These are phyloP conservation scores for Neodiprion lecontei DNA, from an alignment of 1,140 invertebrate genomes.

Conservation along the genomic window DNA sequence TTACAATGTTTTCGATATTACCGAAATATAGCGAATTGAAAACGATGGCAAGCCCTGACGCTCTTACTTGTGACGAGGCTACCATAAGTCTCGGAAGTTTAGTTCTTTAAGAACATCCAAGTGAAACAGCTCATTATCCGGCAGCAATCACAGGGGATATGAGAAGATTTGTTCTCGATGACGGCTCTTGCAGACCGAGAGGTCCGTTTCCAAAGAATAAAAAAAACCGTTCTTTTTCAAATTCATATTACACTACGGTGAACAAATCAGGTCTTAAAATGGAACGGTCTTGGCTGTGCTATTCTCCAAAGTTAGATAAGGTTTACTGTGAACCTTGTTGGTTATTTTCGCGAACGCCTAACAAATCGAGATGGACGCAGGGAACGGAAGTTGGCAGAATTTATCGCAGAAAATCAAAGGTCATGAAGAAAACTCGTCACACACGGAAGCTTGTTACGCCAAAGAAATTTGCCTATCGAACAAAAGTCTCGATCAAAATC, in stretches of 20 bases:
- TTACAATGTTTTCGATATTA: slow-evolving; percentile 21
- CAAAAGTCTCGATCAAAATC: slow-evolving; percentile 19
- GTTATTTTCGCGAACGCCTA: slow-evolving; percentile 25
- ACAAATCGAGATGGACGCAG: slow-evolving; percentile 17
- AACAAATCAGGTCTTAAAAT: slow-evolving; percentile 23
- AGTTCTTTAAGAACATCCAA: slow-evolving; percentile 21
- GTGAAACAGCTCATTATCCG: slow-evolving; percentile 23
- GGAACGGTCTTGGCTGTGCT: slow-evolving; percentile 26
- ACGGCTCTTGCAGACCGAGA: slow-evolving; percentile 22
- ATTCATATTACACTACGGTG: slow-evolving; percentile 23
- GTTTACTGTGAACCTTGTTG: slow-evolving; percentile 28
- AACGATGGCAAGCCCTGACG: slow-evolving; percentile 19
- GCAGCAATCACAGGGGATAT: slow-evolving; percentile 22
- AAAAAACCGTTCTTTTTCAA: slow-evolving; percentile 21
- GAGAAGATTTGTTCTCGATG: slow-evolving; percentile 21
- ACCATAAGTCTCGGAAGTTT: slow-evolving; percentile 21
- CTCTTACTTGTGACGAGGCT: slow-evolving; percentile 12
- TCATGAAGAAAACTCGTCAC: slow-evolving; percentile 10
- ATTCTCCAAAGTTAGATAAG: slow-evolving; percentile 22
- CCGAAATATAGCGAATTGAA: slow-evolving; percentile 13
- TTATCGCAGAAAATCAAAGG: slow-evolving; percentile 23
- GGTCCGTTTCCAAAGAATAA: slow-evolving; percentile 26
- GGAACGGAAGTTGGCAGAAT: slow-evolving; percentile 21
- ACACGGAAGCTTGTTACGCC: slow-evolving; percentile 13
- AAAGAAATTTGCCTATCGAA: slow-evolving; percentile 20